A percentile compares a stretch with the other conserved stretches of the same genome.
These are phyloP conservation scores for Peromyscus californicus DNA, from an alignment of 2,113 vertebrate species.

Conservation along the genomic window DNA sequence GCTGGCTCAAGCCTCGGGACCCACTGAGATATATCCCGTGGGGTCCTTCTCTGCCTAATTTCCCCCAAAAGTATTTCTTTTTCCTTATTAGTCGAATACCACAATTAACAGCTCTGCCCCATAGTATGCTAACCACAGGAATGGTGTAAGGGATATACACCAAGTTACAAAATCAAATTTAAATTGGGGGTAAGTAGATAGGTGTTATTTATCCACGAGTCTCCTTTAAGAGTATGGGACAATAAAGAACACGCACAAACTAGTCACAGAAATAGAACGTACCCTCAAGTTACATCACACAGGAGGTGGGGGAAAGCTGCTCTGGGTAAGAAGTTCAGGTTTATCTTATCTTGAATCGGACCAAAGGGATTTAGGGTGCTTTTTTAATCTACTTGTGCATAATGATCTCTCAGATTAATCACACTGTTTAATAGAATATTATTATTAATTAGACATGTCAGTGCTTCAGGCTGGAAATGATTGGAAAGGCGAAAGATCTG, in stretches of 20 bases:
- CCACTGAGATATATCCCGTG: not conserved
- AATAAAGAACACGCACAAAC: slow-evolving; percentile 65
- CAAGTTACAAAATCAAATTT: slow-evolving; percentile 50
- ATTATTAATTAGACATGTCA: slow-evolving; percentile 82
- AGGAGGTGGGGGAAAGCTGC: slow-evolving; percentile 36
- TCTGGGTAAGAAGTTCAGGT: slow-evolving; percentile 67
- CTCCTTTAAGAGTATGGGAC: slow-evolving; percentile 77
- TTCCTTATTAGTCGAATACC: not conserved
- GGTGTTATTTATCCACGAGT: slow-evolving; percentile 65
- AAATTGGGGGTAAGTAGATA: slow-evolving; percentile 63
- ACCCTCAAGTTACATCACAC: slow-evolving; percentile 59
- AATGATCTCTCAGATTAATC: slow-evolving; percentile 78
- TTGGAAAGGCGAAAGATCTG: slow-evolving; percentile 71
- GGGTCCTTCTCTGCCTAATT: not conserved
- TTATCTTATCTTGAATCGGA: slow-evolving; percentile 80
- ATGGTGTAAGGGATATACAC: not conserved
- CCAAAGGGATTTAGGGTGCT: slow-evolving; percentile 75
- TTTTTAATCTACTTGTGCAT: slow-evolving; percentile 83
- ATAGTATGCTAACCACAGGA: slow-evolving; percentile 47
- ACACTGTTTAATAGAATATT: slow-evolving; percentile 75
- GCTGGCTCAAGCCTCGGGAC: not conserved
- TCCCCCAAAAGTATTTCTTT: slow-evolving; percentile 31
- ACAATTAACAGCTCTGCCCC: not conserved
- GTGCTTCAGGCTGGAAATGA: slow-evolving; percentile 79
- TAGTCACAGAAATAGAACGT: slow-evolving; percentile 49